phyloP scores from a whole-genome alignment of 1,140 invertebrate genomes.

The Trichonephila inaurata region DNA sequence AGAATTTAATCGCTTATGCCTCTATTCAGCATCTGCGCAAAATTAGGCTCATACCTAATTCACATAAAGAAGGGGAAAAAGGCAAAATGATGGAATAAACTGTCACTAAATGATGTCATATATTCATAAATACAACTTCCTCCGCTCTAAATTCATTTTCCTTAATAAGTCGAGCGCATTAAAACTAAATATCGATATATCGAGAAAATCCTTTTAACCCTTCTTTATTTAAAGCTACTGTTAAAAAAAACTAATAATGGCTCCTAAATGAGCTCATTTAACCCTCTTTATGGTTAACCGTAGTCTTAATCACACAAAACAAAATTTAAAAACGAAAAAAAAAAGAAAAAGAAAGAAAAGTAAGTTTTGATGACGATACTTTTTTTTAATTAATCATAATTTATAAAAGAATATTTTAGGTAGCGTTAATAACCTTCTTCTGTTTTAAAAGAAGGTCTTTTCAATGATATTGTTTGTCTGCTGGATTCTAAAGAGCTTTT shows the following conservation, averaged over 20 bases:
- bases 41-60: too few species aligned
- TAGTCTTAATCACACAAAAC: conserved; percentile 12
- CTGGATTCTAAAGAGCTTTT: not conserved
- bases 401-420: not conserved
- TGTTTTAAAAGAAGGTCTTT: not conserved
- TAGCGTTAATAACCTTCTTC: not conserved
- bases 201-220: conserved; percentile 27
- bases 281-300: conserved; percentile 13
- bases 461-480: conserved; percentile 29
- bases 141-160: not conserved
- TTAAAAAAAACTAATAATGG: conserved; percentile 33
- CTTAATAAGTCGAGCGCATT: not conserved
- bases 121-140: too few species aligned
- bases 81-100: too few species aligned
- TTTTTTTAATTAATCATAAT: conserved; percentile 56
- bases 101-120: too few species aligned
- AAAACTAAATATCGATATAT: conserved; percentile 7
- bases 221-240: not conserved
- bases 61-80: too few species aligned
- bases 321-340: not conserved
- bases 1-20: too few species aligned
- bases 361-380: not conserved
- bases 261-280: conserved; percentile 41
- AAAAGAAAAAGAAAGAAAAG: not conserved
- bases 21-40: too few species aligned